Evolutionary conservation across 2,888 invertebrate genomes (phyloP), one percentile per base, ranked within the genome.

Genomic region (Andrena hattorfiana): DNA sequence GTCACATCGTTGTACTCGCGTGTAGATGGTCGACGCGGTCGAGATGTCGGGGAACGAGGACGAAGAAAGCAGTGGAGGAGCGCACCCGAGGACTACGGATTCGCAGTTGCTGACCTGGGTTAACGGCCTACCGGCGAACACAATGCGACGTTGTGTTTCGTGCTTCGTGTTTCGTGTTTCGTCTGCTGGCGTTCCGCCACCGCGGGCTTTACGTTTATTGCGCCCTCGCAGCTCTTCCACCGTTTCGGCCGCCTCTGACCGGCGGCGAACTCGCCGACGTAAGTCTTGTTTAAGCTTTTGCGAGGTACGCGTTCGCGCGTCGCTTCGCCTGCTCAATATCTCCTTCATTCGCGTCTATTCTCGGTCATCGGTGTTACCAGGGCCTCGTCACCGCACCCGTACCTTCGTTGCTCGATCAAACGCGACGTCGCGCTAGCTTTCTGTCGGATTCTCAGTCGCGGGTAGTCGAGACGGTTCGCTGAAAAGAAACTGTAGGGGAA

Each of bases 91-190:
- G 84, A 80, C 86, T 85, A 81, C 77, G 86, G 86, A 87, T 81
- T 81, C 77, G 88, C 87, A 89, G 90, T 91, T 90, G 87, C 92
- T 91, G 91, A 92, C 92, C 92, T 91, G 89, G 91, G 91, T 91
- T 92, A 92, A 92, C 90, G 91, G 89, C 92, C 91, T 88, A 85
- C 85, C 87, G 80, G 77, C 35, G 84, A 87, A 86, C 85, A 90
- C 91, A 89, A 91, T 89, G 89, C 89, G 89, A 91, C 90, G 87
- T 91, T 92, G 89, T 91, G 90, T 92, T 89, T 89, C 85, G 42
- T 3, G 42, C 51, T 20, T n/a, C 51, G 51, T 91, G 90, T 92
- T 90, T 89, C 86, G 90, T 91, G 90, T 92, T 90, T 89, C 85
- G 89, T 85, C 87, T 80, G 88, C 85, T 86, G 74, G 84, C 83